A percentile compares a stretch with the other conserved stretches of the same genome.
These are phyloP conservation scores for Thysanoteuthis rhombus DNA, from an alignment of 2,888 invertebrate species.

Conservation along the genomic window DNA sequence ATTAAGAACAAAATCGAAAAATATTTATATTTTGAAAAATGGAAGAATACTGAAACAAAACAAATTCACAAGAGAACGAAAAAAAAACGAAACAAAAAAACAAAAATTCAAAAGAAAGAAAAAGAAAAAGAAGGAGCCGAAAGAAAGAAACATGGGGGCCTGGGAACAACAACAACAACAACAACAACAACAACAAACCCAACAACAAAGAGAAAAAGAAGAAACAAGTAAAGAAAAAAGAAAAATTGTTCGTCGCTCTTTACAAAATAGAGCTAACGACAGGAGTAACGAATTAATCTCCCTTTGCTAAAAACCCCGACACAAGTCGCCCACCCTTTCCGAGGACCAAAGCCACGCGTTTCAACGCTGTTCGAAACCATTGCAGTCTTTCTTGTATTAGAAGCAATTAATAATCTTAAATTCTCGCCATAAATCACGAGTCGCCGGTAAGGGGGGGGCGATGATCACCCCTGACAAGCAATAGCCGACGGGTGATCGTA, in stretches of 20 bases:
- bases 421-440: constrained; percentile 46
- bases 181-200: not conserved
- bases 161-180: not conserved
- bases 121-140: not conserved
- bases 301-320: not conserved
- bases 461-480: not conserved
- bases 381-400: constrained; percentile 37
- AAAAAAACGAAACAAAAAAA: not conserved
- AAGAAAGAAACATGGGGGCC: not conserved
- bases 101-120: not conserved
- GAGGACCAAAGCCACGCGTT: not conserved
- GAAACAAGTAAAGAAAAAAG: not conserved
- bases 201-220: not conserved
- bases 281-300: not conserved
- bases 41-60: too few relatives aligned
- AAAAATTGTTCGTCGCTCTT: not conserved
- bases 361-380: not conserved
- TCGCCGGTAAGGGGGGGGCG: not conserved
- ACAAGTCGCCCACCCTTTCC: not conserved
- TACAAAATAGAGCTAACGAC: not conserved
- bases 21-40: too few relatives aligned
- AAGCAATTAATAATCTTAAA: constrained; percentile 48
- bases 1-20: too few relatives aligned
- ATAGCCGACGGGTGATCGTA: not conserved
- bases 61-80: not conserved